Conservation (phyloP, 2,797 vertebrate genomes). For the Pygocentrus nattereri region DNA sequence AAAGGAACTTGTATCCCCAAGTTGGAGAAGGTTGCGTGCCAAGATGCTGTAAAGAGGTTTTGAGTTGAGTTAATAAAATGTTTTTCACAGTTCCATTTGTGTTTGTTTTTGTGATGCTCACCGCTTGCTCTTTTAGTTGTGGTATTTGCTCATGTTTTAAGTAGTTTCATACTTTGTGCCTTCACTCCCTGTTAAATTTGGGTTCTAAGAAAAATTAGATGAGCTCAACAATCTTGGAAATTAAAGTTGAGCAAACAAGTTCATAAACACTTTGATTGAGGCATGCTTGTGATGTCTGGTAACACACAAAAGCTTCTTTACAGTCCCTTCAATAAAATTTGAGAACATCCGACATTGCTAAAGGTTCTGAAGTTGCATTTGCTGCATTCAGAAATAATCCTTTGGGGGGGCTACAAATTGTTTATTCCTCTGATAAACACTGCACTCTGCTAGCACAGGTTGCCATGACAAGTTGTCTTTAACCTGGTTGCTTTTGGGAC, state of each 20-base stretch:
- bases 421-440: not conserved
- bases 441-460: not conserved
- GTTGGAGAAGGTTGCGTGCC: constrained; percentile 66
- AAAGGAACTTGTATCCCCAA: constrained; percentile 68
- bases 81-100: constrained; percentile 74
- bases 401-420: not conserved
- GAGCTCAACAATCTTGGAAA: not conserved
- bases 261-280: not conserved
- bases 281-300: not conserved
- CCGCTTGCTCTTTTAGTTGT: not conserved
- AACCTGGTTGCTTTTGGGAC: constrained; percentile 29
- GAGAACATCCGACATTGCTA: not conserved
- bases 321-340: not conserved
- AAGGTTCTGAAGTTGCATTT: not conserved
- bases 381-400: not conserved
- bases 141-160: not conserved
- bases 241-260: not conserved
- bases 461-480: not conserved
- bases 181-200: not conserved
- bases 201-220: not conserved
- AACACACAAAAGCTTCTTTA: not conserved
- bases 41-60: constrained; percentile 66
- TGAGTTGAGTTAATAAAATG: constrained; percentile 74
- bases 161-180: not conserved
- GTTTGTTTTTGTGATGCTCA: not conserved